Base-by-base conservation (phyloP, 2,888 invertebrate genomes). In the Eupithecia tripunctaria region DNA sequence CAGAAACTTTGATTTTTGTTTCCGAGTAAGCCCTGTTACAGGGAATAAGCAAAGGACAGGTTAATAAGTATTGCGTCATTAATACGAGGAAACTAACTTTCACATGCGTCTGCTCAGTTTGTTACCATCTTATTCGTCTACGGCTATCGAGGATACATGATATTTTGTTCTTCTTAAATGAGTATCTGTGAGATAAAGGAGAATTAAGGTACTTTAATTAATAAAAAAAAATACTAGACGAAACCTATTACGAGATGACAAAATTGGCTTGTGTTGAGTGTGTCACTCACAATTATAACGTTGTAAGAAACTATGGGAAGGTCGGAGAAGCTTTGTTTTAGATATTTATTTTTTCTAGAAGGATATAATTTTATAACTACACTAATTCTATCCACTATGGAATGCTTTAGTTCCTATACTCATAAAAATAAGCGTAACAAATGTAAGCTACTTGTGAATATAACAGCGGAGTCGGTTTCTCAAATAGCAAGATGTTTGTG, bases 341-440 rank as follows among this genome's bases (percentile, higher is more conserved):
- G 25, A 56, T 8, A 7, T 56, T 56, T 56, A 25, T 3, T 14
- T 3, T 14, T 14, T 12, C 25, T 29, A 60, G 15, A 36, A 36
- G 36, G 15, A 15, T 27, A 27, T 59, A 6, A 59, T 21, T 27
- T 60, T 60, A 60, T 60, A 21, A 21, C 47, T 51, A 51, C n/a
- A 60, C 29, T 29, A 59, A 59, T 0, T 27, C 27, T 59, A 59
- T 59, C 25, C 59, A 15, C 21, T 21, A 60, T 29, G 15, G 60
- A 60, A 60, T 60, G 59, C 6, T 27, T n/a, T 7, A n/a, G 8
- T 21, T 51, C 47, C 2, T 51, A 21, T 8, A 21, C n/a, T 2
- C 29, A 29, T 8, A 18, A 29, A 15, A 60, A 14, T 15, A 74
- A 71, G 73, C 73, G 70, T 70, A 68, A 41, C 14, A 66, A 47